Percentiles rank a stretch among this genome's conserved stretches.
Conservation (phyloP, 2,888 invertebrate genomes). For the Epiblema foenella region DNA sequence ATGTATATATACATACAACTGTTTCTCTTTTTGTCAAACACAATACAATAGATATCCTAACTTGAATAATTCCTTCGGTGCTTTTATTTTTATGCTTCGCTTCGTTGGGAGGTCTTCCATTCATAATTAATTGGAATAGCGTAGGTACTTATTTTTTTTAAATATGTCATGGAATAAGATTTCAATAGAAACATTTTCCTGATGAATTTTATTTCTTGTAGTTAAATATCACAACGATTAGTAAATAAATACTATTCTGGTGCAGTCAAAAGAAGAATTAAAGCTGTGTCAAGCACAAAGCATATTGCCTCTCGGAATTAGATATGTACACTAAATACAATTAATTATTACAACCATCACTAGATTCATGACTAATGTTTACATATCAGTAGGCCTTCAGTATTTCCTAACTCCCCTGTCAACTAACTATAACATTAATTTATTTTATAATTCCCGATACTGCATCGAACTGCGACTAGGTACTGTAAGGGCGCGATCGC, state of each 20-base stretch:
- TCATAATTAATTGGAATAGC: slow-evolving; percentile 24
- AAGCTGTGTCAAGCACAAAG: too few relatives aligned
- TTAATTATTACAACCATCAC: too few relatives aligned
- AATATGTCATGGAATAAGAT: slow-evolving; percentile 8
- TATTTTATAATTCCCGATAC: slow-evolving; percentile 19
- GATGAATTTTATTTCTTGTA: neutral
- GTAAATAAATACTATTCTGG: too few relatives aligned
- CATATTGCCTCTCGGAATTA: too few relatives aligned
- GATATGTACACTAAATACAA: too few relatives aligned
- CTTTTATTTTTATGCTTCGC: slow-evolving; percentile 10
- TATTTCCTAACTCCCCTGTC: too few relatives aligned
- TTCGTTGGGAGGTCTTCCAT: neutral
- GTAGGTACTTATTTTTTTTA: slow-evolving; percentile 18
- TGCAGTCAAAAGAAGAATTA: too few relatives aligned
- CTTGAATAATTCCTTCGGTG: slow-evolving; percentile 3
- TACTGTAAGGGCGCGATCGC: slow-evolving; percentile 61
- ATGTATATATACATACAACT: too few relatives aligned
- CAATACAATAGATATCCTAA: slow-evolving; percentile 10
- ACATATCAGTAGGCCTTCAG: too few relatives aligned
- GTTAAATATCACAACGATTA: neutral
- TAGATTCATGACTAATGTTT: too few relatives aligned
- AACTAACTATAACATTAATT: neutral
- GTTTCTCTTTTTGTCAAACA: slow-evolving; percentile 2
- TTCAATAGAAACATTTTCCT: neutral
- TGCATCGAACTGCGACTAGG: slow-evolving; percentile 52